A percentile compares a stretch with the other conserved stretches of the same genome.
These are phyloP conservation scores for Sphaerophoria rueppellii DNA, from an alignment of 2,888 invertebrate genomes.

Conservation along the genomic window DNA sequence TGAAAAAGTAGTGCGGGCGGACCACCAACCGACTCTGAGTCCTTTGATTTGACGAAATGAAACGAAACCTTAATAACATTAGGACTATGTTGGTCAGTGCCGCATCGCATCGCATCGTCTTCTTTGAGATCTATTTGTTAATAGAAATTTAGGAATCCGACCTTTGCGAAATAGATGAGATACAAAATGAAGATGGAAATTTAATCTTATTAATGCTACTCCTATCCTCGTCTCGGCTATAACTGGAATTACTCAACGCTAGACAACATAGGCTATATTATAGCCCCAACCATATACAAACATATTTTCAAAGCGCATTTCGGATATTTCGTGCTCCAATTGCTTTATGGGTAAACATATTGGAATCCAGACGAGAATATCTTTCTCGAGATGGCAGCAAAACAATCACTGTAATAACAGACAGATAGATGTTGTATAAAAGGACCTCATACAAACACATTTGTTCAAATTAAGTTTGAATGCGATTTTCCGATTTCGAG, in stretches of 20 bases:
- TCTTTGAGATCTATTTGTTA: slow-evolving; percentile 42
- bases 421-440: slow-evolving; percentile 2
- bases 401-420: slow-evolving; percentile 42
- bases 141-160: slow-evolving; percentile 56
- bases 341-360: slow-evolving; percentile 1
- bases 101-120: background rate
- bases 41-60: slow-evolving; percentile 10
- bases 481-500: background rate
- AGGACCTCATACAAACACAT: background rate
- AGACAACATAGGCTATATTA: background rate
- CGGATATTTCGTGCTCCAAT: slow-evolving; percentile 39
- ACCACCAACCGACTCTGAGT: slow-evolving; percentile 28
- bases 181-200: slow-evolving; percentile 52
- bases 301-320: slow-evolving; percentile 24
- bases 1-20: background rate
- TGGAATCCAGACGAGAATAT: background rate
- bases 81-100: slow-evolving; percentile 18
- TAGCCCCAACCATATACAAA: slow-evolving; percentile 25
- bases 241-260: slow-evolving; percentile 8
- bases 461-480: background rate
- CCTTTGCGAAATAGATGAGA: slow-evolving; percentile 37
- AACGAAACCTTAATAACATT: slow-evolving; percentile 57
- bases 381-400: background rate
- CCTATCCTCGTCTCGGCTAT: background rate
- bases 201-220: slow-evolving; percentile 67